phyloP scores from a whole-genome alignment of 2,113 vertebrate genomes.

The Empidonax traillii region DNA sequence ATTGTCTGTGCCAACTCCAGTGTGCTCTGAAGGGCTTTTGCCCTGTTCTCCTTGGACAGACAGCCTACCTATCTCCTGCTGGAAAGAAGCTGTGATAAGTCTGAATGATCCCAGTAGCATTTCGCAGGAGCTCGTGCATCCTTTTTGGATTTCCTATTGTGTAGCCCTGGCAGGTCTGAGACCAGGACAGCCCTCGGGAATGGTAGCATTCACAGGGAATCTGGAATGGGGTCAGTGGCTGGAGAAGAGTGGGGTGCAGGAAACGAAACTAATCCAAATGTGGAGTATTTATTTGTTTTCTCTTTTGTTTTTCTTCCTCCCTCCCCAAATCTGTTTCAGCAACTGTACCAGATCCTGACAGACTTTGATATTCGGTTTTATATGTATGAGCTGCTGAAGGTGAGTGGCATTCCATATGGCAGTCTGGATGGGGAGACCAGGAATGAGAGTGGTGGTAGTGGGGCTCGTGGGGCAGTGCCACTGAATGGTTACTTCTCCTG shows the following conservation, averaged over 20 bases:
- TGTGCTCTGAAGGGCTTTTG: background rate
- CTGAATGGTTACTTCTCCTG: background rate
- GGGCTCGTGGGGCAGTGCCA: background rate
- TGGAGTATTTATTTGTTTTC: conserved; percentile 25
- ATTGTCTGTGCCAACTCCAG: background rate
- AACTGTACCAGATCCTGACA: conserved; percentile 99
- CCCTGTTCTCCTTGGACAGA: background rate
- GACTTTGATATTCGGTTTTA: conserved; percentile 99
- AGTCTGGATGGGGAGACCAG: background rate
- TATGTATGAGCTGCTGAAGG: conserved; percentile 99
- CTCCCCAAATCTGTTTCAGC: conserved; percentile 78
- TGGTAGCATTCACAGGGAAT: background rate
- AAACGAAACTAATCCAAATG: background rate
- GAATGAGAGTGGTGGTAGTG: background rate
- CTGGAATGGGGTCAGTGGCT: background rate
- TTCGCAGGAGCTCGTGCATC: background rate
- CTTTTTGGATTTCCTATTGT: background rate
- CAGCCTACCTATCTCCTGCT: background rate
- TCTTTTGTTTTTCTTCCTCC: background rate
- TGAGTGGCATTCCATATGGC: conserved; percentile 69
- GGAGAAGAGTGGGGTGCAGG: background rate
- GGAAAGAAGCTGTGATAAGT: background rate
- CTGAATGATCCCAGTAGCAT: background rate
- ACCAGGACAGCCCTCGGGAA: background rate
- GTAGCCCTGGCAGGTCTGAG: background rate